These are phyloP conservation scores for Drosophila ambigua DNA, from an alignment of 1,140 invertebrate genomes.

Conservation along the genomic window DNA sequence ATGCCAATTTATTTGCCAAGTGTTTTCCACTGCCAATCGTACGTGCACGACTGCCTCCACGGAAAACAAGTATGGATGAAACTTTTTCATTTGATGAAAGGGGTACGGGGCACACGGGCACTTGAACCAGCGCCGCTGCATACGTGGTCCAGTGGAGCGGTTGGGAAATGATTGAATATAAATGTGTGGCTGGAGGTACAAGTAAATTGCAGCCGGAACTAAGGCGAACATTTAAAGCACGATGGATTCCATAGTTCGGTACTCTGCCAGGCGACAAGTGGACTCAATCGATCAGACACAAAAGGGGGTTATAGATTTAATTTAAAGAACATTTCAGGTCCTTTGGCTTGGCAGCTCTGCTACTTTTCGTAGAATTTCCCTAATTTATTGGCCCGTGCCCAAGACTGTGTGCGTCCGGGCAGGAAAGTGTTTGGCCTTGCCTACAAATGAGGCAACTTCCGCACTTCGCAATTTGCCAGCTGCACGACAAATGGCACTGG, in stretches of 20 bases:
- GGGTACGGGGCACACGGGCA: background rate
- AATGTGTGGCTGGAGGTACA: too few relatives aligned
- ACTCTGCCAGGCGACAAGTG: too few relatives aligned
- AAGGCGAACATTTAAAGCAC: too few relatives aligned
- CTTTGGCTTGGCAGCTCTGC: too few relatives aligned
- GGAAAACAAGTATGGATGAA: constrained; percentile 4
- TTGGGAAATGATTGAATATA: too few relatives aligned
- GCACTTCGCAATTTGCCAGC: constrained; percentile 51
- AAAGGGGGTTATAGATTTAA: too few relatives aligned
- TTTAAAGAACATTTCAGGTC: too few relatives aligned
- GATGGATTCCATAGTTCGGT: too few relatives aligned
- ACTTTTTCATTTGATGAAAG: constrained; percentile 4
- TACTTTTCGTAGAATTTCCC: background rate
- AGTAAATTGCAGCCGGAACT: too few relatives aligned
- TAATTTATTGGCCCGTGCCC: constrained; percentile 15
- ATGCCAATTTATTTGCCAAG: constrained; percentile 71
- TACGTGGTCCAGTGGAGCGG: background rate
- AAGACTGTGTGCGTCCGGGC: constrained; percentile 20
- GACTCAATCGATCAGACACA: too few relatives aligned
- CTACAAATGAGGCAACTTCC: constrained; percentile 74
- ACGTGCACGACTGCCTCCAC: constrained; percentile 24
- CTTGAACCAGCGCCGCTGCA: background rate
- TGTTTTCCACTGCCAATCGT: constrained; percentile 56
- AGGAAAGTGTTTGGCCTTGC: constrained; percentile 44
- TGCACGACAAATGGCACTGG: constrained; percentile 53